phyloP scores from a whole-genome alignment of 2,888 invertebrate species.

The Sinotaia quadrata region DNA sequence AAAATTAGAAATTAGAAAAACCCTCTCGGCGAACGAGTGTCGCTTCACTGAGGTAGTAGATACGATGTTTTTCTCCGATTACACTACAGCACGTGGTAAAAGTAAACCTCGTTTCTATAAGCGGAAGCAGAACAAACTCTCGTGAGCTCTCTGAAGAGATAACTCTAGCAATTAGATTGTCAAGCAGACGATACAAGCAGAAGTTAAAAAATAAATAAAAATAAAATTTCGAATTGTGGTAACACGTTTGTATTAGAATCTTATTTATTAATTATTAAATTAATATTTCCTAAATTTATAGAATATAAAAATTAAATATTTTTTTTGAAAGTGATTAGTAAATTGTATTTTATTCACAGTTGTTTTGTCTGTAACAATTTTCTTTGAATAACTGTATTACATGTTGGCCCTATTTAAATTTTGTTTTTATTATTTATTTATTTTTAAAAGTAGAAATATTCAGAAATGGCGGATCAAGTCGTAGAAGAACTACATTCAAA shows the following conservation, averaged over 20 bases:
- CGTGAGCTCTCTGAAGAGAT: neutral
- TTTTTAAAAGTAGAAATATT: neutral
- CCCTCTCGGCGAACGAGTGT: slow-evolving; percentile 25
- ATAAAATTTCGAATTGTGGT: too few species aligned
- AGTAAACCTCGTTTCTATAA: neutral
- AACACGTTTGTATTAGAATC: too few species aligned
- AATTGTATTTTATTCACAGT: neutral
- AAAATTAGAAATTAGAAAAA: neutral
- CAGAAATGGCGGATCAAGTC: slow-evolving; percentile 33
- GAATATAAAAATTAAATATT: too few species aligned
- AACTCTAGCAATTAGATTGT: too few species aligned
- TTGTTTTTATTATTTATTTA: too few species aligned
- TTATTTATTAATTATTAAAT: too few species aligned
- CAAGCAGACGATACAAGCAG: neutral
- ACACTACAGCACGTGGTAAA: neutral
- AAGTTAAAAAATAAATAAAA: neutral
- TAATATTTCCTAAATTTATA: too few species aligned
- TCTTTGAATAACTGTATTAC: too few species aligned
- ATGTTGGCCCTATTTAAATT: neutral
- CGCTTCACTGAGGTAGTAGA: slow-evolving; percentile 36
- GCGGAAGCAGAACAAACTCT: neutral
- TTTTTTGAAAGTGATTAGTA: too few species aligned
- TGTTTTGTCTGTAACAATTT: too few species aligned
- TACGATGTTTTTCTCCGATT: neutral
- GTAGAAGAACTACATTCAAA: slow-evolving; percentile 25